Evolutionary conservation across 2,888 invertebrate genomes (phyloP).

Genomic region (Masnerella sp.): DNA sequence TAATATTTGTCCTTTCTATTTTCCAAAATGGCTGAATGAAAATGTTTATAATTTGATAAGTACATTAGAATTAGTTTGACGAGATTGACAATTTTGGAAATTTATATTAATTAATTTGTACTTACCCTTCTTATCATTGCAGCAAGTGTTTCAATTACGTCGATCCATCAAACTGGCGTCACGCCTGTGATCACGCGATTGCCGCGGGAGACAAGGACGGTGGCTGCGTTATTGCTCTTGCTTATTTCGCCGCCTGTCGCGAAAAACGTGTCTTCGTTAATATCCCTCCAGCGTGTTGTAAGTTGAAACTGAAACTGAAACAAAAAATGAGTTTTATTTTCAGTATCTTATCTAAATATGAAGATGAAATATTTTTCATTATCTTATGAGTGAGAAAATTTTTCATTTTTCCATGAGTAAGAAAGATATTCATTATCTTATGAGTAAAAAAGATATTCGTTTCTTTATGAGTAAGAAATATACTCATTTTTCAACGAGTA

Average conservation of each 20-base stretch:
- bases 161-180: conserved; percentile 79
- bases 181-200: conserved; percentile 87
- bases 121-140: conserved; percentile 43
- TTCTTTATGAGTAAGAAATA: too few species aligned
- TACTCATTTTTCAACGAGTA: too few species aligned
- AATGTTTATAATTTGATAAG: neutral
- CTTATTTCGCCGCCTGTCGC: conserved; percentile 84
- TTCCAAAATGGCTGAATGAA: too few species aligned
- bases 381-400: too few species aligned
- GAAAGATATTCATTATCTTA: too few species aligned
- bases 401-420: too few species aligned
- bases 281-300: conserved; percentile 83
- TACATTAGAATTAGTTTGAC: too few species aligned
- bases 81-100: too few species aligned
- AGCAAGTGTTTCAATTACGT: conserved; percentile 79
- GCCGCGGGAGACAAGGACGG: conserved; percentile 78
- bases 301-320: conserved; percentile 71
- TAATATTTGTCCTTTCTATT: conserved; percentile 44
- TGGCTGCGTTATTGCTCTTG: conserved; percentile 84
- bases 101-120: too few species aligned
- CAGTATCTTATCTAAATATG: too few species aligned
- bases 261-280: conserved; percentile 80
- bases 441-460: too few species aligned
- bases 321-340: conserved; percentile 10
- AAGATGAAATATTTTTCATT: too few species aligned